Evolutionary conservation across 2,888 invertebrate species (phyloP).

Genomic region (Oscheius sp.): DNA sequence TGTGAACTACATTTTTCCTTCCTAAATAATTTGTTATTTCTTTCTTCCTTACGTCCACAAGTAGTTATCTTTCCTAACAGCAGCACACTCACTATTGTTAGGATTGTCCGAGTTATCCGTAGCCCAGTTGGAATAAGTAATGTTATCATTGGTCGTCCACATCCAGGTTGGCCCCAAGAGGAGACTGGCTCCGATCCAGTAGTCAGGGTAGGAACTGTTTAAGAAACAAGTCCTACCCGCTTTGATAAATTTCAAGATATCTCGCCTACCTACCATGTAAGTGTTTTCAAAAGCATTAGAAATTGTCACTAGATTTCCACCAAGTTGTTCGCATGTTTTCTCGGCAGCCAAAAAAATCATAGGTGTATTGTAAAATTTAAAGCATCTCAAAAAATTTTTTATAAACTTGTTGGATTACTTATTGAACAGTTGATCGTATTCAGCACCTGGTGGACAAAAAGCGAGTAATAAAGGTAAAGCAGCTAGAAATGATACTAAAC

Average conservation of each 20-base stretch:
- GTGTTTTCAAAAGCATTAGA: neutral
- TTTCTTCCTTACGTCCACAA: conserved; percentile 1
- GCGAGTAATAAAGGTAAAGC: too few relatives aligned
- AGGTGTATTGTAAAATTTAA: neutral
- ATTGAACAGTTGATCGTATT: too few relatives aligned
- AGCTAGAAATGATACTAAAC: too few relatives aligned
- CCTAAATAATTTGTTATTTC: neutral
- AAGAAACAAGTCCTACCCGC: neutral
- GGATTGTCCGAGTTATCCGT: neutral
- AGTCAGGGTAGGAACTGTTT: neutral
- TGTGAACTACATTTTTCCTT: neutral
- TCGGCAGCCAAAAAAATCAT: neutral
- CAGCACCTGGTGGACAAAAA: too few relatives aligned
- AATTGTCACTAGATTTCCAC: neutral
- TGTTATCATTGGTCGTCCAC: neutral
- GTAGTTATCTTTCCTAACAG: neutral
- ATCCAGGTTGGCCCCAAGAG: neutral
- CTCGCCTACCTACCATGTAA: neutral
- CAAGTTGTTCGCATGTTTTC: neutral
- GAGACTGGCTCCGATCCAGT: neutral
- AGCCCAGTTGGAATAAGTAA: neutral
- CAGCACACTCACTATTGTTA: neutral
- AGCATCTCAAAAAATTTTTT: neutral
- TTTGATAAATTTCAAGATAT: too few relatives aligned
- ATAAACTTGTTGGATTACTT: neutral